These are phyloP conservation scores for Aplidium turbinatum DNA, from an alignment of 23 tunicate genomes.

Conservation along the genomic window DNA sequence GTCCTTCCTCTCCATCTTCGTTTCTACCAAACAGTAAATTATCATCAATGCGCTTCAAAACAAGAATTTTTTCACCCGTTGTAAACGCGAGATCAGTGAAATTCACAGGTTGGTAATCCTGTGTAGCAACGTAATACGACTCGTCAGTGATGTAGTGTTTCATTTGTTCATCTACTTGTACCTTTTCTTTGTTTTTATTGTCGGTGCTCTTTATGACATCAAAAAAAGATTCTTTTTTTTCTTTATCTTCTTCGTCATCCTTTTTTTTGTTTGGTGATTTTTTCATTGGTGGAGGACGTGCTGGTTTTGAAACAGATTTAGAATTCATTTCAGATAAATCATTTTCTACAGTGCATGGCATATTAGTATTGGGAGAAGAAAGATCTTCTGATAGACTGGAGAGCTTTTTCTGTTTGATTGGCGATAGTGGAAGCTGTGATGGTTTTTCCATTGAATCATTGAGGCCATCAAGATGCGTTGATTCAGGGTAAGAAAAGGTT, in stretches of 20 bases:
- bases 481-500: too few relatives aligned
- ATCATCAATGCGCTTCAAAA: constrained; percentile 42
- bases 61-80: constrained; percentile 47
- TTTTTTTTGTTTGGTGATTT: background rate
- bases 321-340: constrained; percentile 19
- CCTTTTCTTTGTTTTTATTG: constrained; percentile 5
- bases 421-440: too few relatives aligned
- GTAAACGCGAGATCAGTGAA: constrained; percentile 49
- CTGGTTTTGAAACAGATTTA: too few relatives aligned
- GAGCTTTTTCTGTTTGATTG: too few relatives aligned
- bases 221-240: constrained; percentile 10
- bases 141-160: constrained; percentile 32
- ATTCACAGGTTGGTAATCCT: constrained; percentile 33
- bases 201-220: background rate
- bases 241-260: background rate
- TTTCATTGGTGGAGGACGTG: constrained; percentile 31
- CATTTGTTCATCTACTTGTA: constrained; percentile 38
- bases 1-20: constrained; percentile 63
- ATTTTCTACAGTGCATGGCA: too few relatives aligned
- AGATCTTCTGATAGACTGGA: too few relatives aligned
- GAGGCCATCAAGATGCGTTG: too few relatives aligned
- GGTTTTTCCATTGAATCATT: too few relatives aligned
- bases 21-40: constrained; percentile 54
- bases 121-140: constrained; percentile 19
- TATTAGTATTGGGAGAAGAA: too few relatives aligned